Evolutionary conservation across 2,888 invertebrate species (phyloP), one percentile per base, ranked within the genome.

Genomic region (Polyommatus iphigenia): DNA sequence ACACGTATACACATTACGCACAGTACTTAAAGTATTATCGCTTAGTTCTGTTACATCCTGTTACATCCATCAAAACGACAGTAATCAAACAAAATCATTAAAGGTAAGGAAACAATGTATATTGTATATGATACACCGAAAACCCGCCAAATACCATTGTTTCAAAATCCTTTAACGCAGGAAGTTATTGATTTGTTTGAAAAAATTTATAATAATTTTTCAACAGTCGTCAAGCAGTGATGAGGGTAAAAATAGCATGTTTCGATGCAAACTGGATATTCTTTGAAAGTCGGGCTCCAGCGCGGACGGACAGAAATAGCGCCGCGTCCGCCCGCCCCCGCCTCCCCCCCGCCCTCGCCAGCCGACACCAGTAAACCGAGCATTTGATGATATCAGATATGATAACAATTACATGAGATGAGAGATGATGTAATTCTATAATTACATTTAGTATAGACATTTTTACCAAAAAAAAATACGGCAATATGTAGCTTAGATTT

Each of bases 251-350:
- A 78, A 78, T 78, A 78, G 77, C 77, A 10, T 78, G 77, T 78
- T 78, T 78, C 77, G 77, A 78, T 78, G 77, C 57, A 73, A 83
- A 80, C 78, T 79, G 78, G 76, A 80, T 77, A 77, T 80, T 78
- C 79, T 79, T 54, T 77, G 77, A 77, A 79, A 67, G 62, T 29
- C 76, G 77, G 62, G 77, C 71, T 80, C 78, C 80, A 80, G 79
- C 67, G 77, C 73, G 18, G 72, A 57, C 73, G 77, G 79, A 57
- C 78, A 79, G 57, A 78, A 80, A 80, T 80, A 80, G 79, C 29
- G 18, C 73, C 8, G 36, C 76, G 79, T 54, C 41, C 71, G 71
- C 36, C 54, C 32, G 36, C 54, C 15, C n/a, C 6, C 73, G 24
- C 24, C 24, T 0, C n/a, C 15, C 24, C 15, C n/a, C 50, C 50